phyloP scores from a whole-genome alignment of 2,888 invertebrate genomes.

The Boloria selene region DNA sequence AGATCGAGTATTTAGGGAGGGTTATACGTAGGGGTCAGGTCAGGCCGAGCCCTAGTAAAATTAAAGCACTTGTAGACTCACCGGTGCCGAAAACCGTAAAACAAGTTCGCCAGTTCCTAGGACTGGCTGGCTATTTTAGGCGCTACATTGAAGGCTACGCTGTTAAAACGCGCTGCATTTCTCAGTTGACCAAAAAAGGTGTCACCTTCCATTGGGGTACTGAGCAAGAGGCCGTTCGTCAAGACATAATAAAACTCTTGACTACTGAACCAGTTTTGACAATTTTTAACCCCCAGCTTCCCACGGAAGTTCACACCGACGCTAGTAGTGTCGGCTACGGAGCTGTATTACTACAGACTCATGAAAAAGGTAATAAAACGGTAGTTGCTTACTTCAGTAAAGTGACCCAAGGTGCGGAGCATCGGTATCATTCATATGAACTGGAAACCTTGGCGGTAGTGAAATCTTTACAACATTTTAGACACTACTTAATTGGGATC shows the following conservation, averaged over 20 bases:
- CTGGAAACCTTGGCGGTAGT: too few species aligned
- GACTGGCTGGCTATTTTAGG: conserved; percentile 20
- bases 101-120: conserved; percentile 40
- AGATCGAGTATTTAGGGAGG: too few species aligned
- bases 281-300: conserved; percentile 23
- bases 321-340: conserved; percentile 24
- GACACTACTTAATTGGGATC: conserved; percentile 35
- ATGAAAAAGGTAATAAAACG: too few species aligned
- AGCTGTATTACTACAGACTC: conserved; percentile 17
- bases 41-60: too few species aligned
- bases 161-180: background rate
- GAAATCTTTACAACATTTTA: conserved; percentile 38
- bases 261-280: conserved; percentile 29
- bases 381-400: too few species aligned
- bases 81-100: conserved; percentile 43
- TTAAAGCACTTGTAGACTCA: too few species aligned
- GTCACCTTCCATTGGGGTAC: conserved; percentile 11
- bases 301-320: conserved; percentile 27
- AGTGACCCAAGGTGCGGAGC: too few species aligned
- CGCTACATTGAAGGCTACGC: conserved; percentile 10
- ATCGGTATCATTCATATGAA: too few species aligned
- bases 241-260: conserved; percentile 15
- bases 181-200: conserved; percentile 13
- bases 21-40: too few species aligned
- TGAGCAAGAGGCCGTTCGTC: conserved; percentile 17